A percentile compares a stretch with the other conserved stretches of the same genome.
These are phyloP conservation scores for Miniopterus natalensis DNA, from an alignment of 2,113 vertebrate species.

Conservation along the genomic window DNA sequence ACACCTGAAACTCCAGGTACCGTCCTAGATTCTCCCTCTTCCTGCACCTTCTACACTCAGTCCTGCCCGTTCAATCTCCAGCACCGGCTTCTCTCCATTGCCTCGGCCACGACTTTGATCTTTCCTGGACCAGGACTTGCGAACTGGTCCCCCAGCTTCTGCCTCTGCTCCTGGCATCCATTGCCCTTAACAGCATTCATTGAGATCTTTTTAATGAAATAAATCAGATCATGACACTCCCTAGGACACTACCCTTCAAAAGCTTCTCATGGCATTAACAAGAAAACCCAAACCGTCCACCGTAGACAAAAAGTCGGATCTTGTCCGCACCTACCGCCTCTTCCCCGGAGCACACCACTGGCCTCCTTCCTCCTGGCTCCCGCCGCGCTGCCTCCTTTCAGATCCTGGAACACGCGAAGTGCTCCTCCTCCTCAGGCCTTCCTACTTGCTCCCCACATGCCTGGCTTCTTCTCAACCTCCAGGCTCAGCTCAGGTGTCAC, in stretches of 20 bases:
- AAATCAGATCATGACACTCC: not conserved
- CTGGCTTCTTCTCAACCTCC: not conserved
- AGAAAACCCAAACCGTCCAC: not conserved
- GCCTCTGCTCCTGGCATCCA: not conserved
- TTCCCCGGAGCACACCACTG: not conserved
- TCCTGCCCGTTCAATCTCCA: not conserved
- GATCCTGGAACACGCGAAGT: accelerated
- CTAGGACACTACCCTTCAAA: not conserved
- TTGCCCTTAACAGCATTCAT: not conserved
- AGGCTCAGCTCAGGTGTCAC: not conserved
- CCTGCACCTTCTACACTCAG: not conserved
- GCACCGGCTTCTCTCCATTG: not conserved
- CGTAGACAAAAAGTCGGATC: not conserved
- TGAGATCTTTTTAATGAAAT: not conserved
- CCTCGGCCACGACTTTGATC: accelerated
- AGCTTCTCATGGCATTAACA: not conserved
- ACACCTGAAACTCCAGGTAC: not conserved
- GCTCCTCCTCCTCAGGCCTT: not conserved
- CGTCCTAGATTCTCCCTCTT: not conserved
- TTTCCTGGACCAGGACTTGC: not conserved
- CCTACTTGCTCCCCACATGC: not conserved
- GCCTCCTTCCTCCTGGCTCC: not conserved
- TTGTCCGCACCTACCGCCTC: not conserved
- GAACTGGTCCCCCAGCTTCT: not conserved
- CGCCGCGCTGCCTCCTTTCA: not conserved